Conservation (phyloP, 2,888 invertebrate species). For the Leptarthrus brevirostris region DNA sequence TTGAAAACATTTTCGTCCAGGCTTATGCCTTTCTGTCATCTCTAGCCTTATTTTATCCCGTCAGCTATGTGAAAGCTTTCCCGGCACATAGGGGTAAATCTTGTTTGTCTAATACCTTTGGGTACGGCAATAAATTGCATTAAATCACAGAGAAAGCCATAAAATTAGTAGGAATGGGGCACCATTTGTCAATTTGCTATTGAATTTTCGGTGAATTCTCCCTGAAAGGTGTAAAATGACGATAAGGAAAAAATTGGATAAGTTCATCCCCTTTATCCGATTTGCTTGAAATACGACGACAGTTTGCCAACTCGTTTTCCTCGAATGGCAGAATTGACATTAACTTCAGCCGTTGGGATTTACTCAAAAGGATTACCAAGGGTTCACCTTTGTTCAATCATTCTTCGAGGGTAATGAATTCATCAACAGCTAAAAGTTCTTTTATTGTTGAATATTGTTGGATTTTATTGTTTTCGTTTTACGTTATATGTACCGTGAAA, state of each 20-base stretch:
- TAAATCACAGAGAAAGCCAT: constrained; percentile 53
- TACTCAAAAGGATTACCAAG: constrained; percentile 44
- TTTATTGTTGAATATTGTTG: no score
- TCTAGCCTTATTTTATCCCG: not conserved
- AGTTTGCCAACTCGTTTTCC: constrained; percentile 51
- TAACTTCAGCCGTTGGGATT: constrained; percentile 43
- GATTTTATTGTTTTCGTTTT: no score
- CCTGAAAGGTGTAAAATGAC: constrained; percentile 53
- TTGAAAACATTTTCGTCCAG: constrained; percentile 25
- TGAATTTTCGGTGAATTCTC: constrained; percentile 48
- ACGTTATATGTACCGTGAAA: no score
- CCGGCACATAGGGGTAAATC: constrained; percentile 21
- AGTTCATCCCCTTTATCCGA: constrained; percentile 53
- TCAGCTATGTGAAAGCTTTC: constrained; percentile 12
- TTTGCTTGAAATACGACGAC: constrained; percentile 53
- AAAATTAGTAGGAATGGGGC: constrained; percentile 52
- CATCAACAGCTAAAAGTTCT: constrained; percentile 9
- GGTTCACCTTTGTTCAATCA: constrained; percentile 46
- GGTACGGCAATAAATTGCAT: constrained; percentile 51
- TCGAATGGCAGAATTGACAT: constrained; percentile 39
- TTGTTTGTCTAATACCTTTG: constrained; percentile 47
- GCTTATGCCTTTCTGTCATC: constrained; percentile 12
- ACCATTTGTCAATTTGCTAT: constrained; percentile 53
- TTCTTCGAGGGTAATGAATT: constrained; percentile 44
- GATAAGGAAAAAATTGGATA: constrained; percentile 54